Evolutionary conservation across 2,113 vertebrate genomes (phyloP).

Genomic region (Prionailurus bengalensis): DNA sequence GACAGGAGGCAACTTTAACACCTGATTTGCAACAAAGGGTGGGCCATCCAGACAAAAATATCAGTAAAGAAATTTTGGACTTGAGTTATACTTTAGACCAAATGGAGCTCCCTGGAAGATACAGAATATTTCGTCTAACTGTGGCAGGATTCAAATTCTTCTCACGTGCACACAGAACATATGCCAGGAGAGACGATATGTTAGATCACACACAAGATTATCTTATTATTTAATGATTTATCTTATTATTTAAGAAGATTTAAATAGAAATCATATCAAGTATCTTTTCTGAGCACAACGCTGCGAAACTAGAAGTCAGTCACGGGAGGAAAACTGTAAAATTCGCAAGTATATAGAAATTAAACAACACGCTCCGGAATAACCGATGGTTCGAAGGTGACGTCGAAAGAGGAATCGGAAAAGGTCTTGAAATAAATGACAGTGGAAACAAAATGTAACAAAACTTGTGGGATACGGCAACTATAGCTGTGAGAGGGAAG

Average conservation of each 20-base stretch:
- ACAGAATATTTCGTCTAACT: neutral
- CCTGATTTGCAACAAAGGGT: neutral
- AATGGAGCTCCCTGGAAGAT: neutral
- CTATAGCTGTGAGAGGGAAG: neutral
- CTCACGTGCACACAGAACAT: fast-evolving
- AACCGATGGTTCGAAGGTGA: neutral
- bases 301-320: neutral
- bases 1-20: neutral
- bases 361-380: neutral
- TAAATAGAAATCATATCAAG: neutral
- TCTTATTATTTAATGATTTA: neutral
- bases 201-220: neutral
- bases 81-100: neutral
- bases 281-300: neutral
- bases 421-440: neutral
- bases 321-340: neutral
- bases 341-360: neutral
- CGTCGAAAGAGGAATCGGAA: neutral
- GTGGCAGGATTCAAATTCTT: neutral
- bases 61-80: neutral
- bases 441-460: neutral
- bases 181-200: neutral
- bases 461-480: neutral
- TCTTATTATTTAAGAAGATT: neutral
- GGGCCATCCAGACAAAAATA: neutral